Evolutionary conservation across 2,797 vertebrate genomes (phyloP), one percentile per base, ranked within the genome.

Genomic region (Neostethus bicornis): DNA sequence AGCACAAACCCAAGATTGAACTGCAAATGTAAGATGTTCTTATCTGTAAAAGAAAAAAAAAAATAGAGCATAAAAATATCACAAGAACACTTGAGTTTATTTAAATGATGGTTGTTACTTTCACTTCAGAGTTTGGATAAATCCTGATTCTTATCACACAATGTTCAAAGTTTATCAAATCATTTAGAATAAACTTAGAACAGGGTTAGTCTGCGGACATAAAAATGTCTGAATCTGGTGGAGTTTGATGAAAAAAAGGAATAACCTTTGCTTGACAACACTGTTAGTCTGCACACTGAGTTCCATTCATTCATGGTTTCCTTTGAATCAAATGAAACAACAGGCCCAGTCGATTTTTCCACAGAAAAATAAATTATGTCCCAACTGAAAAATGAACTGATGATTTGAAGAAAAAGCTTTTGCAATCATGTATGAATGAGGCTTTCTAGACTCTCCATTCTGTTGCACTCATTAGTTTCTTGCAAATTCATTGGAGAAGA

Each of bases 401-500:
- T 61, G 58, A 55, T 54, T 7, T 8, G 34, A 34, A 44, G 5
- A n/a, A n/a, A 71, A 62, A 73, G 59, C 51, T 73, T 86, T 65
- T 19, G 34, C 14, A 32, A 47, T 45, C 39, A 37, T 70, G 59
- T 68, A 69, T 28, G 29, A 35, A 64, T 72, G 73, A 61, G 51
- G 24, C 37, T 50, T 69, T 65, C 76, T 73, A 77, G 43, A 51
- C 58, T 44, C 56, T 35, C 8, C 35, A 50, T 48, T 69, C 60
- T 75, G 81, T 80, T 84, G 56, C 66, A 56, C 12, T 38, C 62
- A 76, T 77, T 79, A 67, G 54, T 43, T 61, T 39, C 52, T 60
- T 73, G 65, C 66, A 76, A 77, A 79, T 79, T 76, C 68, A 69
- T 75, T 74, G 55, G 29, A 61, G 52, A 64, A 63, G 61, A 58